Evolutionary conservation across 2,888 invertebrate genomes (phyloP), one percentile per base, ranked within the genome.

Genomic region (Drosophila imparisetae): DNA sequence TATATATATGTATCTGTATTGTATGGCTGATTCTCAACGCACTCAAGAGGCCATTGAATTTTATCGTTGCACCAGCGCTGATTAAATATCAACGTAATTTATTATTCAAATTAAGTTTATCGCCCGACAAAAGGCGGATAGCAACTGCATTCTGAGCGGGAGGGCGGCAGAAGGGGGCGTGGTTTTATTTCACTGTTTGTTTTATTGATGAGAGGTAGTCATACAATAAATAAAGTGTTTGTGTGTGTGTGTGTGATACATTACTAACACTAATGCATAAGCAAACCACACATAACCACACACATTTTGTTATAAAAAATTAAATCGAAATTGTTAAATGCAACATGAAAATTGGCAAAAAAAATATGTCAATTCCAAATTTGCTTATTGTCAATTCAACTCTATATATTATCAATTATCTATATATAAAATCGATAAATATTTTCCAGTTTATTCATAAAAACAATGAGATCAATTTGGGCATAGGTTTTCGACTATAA

Each of bases 51-150:
- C 71, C 89, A 77, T 85, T 89, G 89, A 72, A 75, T 84, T 84
- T 84, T 89, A 84, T 84, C 89, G 87, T 77, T 64, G 89, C 57
- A 65, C 66, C 77, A 54, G 66, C 81, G 85, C 87, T 85, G 85
- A 85, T 85, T 85, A 89, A 89, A 85, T 85, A 85, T 87, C 85
- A 72, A 78, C 87, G 86, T 89, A 87, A 85, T 85, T 85, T 85
- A 85, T 89, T 85, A 85, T 85, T 85, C 85, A 85, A 85, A 85
- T 85, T 85, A 86, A 82, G 90, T 87, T 86, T 86, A 86, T 89
- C 85, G 74, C 10, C 69, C 68, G 67, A 86, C 89, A 86, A 87
- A 86, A 87, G 85, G 88, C 75, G 49, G 10, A 27, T 10, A 18
- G 48, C 77, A 65, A 75, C 59, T 65, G 72, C 72, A 65, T 65